Evolutionary conservation across 2,113 vertebrate genomes (phyloP), one percentile per base, ranked within the genome.

Genomic region (Cathartes aura): DNA sequence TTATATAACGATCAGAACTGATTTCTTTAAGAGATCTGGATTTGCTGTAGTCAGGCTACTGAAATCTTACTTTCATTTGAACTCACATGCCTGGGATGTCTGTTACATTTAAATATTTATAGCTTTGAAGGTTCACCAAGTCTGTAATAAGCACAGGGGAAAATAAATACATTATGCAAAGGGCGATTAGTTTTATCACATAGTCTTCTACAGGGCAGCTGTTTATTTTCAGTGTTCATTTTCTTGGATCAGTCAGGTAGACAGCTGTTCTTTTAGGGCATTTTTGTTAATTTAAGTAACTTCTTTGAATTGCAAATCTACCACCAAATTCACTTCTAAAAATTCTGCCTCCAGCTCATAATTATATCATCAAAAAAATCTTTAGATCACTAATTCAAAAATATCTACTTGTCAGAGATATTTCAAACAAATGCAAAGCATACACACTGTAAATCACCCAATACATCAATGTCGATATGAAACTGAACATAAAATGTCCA

Each of bases 151-250:
- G 64, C 96, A 95, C 71, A 83, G 74, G 93, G 79, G 67, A 93
- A 98, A 98, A 98, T 90, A 97, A 97, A 97, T 96, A 84, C 66
- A 94, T 98, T 98, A 95, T 91, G 82, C 66, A 94, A 80, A 96
- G 67, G 72, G 73, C 97, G 92, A 98, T 98, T 95, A 97, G 60
- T 96, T 98, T 98, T 95, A 93, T 90, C 76, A 91, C 87, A 82
- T 70, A 91, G 66, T 92, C 68, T 93, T 97, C 94, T 83, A 96
- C 27, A 91, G 83, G 94, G 87, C 89, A 98, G 87, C 84, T 97
- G 91, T 95, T 97, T 98, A 96, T 97, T 98, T 97, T 97, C 94
- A 96, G 47, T 81, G 75, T 97, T 97, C 89, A 75, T 96, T 97
- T 97, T 96, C 94, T 96, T 98, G 90, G 75, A 97, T 96, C 89